Evolutionary conservation across 2,888 invertebrate genomes (phyloP).

Genomic region (Ceriagrion tenellum): DNA sequence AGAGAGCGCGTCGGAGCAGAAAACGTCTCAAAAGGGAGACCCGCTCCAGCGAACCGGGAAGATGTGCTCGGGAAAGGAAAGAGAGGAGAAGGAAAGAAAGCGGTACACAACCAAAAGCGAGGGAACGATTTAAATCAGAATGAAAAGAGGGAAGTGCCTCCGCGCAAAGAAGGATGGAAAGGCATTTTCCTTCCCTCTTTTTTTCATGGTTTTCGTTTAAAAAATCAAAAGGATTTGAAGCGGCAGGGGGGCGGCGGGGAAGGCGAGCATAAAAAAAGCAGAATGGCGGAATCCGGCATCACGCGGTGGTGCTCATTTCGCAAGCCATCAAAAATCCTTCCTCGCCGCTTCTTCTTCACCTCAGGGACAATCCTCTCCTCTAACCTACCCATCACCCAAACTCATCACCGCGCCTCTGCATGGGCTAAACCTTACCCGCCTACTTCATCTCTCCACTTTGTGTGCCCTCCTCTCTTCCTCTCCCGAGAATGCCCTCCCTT

Average conservation of each 20-base stretch:
- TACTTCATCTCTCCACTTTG: background rate
- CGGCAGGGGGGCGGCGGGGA: background rate
- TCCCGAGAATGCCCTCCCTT: background rate
- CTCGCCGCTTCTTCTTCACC: background rate
- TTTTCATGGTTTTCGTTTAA: constrained; percentile 11
- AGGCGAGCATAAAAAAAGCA: background rate
- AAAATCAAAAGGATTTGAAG: background rate
- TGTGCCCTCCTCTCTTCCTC: background rate
- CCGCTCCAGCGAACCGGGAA: background rate
- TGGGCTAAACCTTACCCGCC: background rate
- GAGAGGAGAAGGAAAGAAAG: background rate
- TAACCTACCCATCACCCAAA: background rate
- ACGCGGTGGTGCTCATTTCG: constrained; percentile 9
- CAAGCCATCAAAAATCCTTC: constrained; percentile 25
- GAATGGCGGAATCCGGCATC: background rate
- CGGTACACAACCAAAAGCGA: background rate
- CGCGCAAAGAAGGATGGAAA: background rate
- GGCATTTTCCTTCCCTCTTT: background rate
- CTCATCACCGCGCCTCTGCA: background rate
- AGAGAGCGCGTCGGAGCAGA: background rate
- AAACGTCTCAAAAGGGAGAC: background rate
- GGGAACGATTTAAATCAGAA: background rate
- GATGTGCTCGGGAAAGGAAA: background rate
- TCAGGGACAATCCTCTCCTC: background rate
- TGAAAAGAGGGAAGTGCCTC: background rate